These are phyloP conservation scores for Brassicogethes aeneus DNA, from an alignment of 2,888 invertebrate genomes.

Conservation along the genomic window DNA sequence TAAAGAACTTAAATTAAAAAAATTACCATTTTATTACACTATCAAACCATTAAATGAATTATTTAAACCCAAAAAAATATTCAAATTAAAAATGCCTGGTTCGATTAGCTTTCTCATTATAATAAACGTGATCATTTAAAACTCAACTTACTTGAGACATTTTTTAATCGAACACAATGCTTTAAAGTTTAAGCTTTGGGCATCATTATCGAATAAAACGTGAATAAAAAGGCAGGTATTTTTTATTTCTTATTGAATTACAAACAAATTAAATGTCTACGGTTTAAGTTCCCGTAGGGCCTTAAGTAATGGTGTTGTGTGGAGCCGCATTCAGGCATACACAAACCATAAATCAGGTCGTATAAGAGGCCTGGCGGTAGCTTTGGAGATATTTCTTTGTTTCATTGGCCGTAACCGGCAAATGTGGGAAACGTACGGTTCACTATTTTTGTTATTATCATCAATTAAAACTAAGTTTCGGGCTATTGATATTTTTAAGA, in stretches of 20 bases:
- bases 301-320: not conserved
- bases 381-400: not conserved
- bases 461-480: too few species aligned
- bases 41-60: too few species aligned
- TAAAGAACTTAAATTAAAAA: too few species aligned
- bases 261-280: constrained; percentile 1
- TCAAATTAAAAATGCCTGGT: too few species aligned
- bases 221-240: not conserved
- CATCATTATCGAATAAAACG: not conserved
- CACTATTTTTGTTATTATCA: too few species aligned
- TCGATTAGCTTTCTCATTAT: too few species aligned
- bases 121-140: too few species aligned
- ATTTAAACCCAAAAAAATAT: too few species aligned
- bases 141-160: too few species aligned
- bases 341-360: constrained; percentile 3
- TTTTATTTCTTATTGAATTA: not conserved
- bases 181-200: not conserved
- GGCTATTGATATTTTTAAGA: too few species aligned
- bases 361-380: constrained; percentile 1
- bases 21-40: too few species aligned
- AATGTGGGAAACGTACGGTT: not conserved
- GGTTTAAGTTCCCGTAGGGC: not conserved
- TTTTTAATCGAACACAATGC: not conserved
- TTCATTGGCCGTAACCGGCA: not conserved
- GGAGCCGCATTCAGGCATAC: constrained; percentile 2